Base-by-base conservation (phyloP, 2,797 vertebrate genomes). In the Tolypeutes matacus region DNA sequence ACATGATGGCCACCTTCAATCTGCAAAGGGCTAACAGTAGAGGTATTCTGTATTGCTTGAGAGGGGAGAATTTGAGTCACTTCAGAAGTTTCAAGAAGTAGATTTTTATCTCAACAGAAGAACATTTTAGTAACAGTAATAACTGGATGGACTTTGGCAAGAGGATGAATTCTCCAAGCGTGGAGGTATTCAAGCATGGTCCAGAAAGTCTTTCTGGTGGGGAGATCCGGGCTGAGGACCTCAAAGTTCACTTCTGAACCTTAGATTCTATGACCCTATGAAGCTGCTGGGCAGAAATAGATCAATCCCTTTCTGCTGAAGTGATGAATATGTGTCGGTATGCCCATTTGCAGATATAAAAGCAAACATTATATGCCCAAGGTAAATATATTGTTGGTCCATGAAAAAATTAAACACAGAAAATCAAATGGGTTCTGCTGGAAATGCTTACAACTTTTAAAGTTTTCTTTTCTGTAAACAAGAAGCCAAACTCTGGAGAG, bases 321-420 rank as follows among this genome's bases (percentile, higher is more conserved):
- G 31, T 80, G 53, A 62, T 80, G 18, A 70, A 31, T 64, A 83
- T 56, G 56, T 62, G 75, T 76, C 60, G 29, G 34, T 77, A 25
- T n/a, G 4, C 90, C 64, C 81, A 3, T 84, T 67, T 94, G 9
- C 21, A 72, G 72, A 91, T 27, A 49, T 27, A 69, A 89, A 95
- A 90, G 90, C 75, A 88, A 93, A 95, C 39, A n/a, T 53, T 75
- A 58, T 29, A 82, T 81, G 67, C 27, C 34, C 7, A 76, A 12
- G 6, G 20, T 92, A 92, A 81, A 81, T 21, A 81, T 31, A 87
- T 4, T 89, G 29, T n/a, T 91, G 29, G 29, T 36, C 56, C 56
- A 89, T 36, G 34, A 86, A 81, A 95, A 93, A 72, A 83, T 25
- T 46, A 81, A 94, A 81, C 25, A 86, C 21, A 91, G 93, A 94